Conservation (phyloP, 2,797 vertebrate genomes). For the Chrosomus eos region DNA sequence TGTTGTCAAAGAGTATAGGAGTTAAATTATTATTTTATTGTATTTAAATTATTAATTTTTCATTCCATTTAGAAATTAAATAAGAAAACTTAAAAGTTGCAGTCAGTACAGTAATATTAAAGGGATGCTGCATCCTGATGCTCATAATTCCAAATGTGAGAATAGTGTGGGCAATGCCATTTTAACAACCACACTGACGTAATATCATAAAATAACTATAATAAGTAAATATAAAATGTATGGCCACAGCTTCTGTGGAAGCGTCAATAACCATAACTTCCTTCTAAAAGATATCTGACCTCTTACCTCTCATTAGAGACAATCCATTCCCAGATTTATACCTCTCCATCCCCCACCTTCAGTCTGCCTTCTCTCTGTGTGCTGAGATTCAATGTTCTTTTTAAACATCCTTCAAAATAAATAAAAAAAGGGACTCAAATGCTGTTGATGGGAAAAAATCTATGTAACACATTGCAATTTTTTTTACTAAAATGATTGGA, state of each 20-base stretch:
- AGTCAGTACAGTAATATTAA: neutral
- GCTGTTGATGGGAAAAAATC: too few species aligned
- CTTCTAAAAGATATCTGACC: neutral
- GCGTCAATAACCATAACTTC: too few species aligned
- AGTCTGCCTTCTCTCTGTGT: neutral
- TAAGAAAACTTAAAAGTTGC: neutral
- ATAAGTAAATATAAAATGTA: neutral
- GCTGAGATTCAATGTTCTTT: neutral
- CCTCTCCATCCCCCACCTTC: neutral
- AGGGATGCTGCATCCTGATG: neutral
- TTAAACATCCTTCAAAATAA: constrained; percentile 11
- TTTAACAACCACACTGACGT: neutral
- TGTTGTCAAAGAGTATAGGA: neutral
- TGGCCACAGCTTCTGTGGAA: neutral
- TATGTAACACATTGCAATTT: neutral
- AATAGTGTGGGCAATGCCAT: neutral
- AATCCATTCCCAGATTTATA: neutral
- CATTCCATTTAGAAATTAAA: neutral
- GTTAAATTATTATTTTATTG: neutral
- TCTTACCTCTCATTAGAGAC: neutral
- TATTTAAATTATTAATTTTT: too few species aligned
- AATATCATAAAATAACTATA: neutral
- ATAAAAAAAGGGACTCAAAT: neutral
- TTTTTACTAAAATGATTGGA: neutral
- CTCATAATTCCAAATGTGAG: neutral